Evolutionary conservation across 1,140 invertebrate genomes (phyloP), one percentile per base, ranked within the genome.

Genomic region (Cephus cinctus): DNA sequence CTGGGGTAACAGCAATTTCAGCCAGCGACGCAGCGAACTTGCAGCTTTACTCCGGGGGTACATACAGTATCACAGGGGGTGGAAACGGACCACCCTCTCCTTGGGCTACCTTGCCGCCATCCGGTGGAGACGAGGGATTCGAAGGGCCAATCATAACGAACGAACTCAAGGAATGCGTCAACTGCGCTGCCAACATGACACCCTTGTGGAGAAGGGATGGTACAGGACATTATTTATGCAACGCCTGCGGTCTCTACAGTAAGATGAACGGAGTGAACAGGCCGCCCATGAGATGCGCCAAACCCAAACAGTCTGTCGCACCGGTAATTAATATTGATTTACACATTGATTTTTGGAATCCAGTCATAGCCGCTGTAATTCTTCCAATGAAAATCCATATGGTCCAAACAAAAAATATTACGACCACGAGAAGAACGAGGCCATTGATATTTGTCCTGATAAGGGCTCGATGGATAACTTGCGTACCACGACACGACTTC

Each of bases 151-250:
- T 69, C 0, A 54, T 74, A 12, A 15, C 56, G 4, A 16, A 46
- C 34, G 88, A 86, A 67, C 81, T 80, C 46, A 92, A 83, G 77
- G 94, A 87, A 78, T 97, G 94, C 69, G 88, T 92, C 23, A 94
- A 94, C 76, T 96, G 94, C 72, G 90, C 88, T 4, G 86, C 87
- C 3, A 89, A 84, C 39, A 84, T 85, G 21, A 94, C 92, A 3
- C 88, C 90, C 8, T 75, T 94, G 27, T 96, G 92, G 92, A 80
- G 92, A 34, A 79, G 92, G 47, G 93, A 96, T 76, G 88, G 86
- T 35, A 90, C 87, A 16, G 90, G 92, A 5, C 89, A 94, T 67
- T 94, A 93, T 72, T 78, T 95, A 42, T 96, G 93, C 78, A 94
- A 94, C 70, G 89, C 89, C 32, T 96, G 94, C 73, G 89, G 79